Percentiles rank a stretch among this genome's conserved stretches.
These are phyloP conservation scores for Leptura quadrifasciata DNA, from an alignment of 2,888 invertebrate genomes.

Conservation along the genomic window DNA sequence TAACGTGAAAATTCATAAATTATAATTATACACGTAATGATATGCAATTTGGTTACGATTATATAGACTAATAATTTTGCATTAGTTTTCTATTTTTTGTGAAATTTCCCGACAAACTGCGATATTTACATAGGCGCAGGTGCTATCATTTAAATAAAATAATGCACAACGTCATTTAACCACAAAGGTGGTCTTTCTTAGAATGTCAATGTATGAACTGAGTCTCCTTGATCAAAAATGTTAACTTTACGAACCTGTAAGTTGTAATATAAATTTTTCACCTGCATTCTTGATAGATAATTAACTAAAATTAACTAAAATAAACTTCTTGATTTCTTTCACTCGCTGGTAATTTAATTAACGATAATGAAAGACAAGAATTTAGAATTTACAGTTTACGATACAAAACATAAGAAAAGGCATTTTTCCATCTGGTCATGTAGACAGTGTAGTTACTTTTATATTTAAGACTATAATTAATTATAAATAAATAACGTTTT, in stretches of 20 bases:
- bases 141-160: background rate
- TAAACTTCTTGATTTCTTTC: conserved; percentile 17
- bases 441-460: background rate
- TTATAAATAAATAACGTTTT: background rate
- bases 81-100: background rate
- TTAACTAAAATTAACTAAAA: conserved; percentile 15
- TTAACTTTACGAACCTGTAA: background rate
- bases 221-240: conserved; percentile 2
- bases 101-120: background rate
- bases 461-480: background rate
- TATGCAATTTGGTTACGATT: no score
- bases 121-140: background rate
- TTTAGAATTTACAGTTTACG: conserved; percentile 7
- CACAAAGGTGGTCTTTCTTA: background rate
- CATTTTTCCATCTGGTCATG: background rate
- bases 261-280: conserved; percentile 21
- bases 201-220: conserved; percentile 6
- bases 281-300: background rate
- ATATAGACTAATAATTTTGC: background rate
- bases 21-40: no score
- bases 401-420: background rate
- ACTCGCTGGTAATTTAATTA: conserved; percentile 6
- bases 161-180: background rate
- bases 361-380: conserved; percentile 6
- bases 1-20: no score